These are phyloP conservation scores for Stratiolaelaps scimitus DNA, from an alignment of 1,140 invertebrate genomes.

Conservation along the genomic window DNA sequence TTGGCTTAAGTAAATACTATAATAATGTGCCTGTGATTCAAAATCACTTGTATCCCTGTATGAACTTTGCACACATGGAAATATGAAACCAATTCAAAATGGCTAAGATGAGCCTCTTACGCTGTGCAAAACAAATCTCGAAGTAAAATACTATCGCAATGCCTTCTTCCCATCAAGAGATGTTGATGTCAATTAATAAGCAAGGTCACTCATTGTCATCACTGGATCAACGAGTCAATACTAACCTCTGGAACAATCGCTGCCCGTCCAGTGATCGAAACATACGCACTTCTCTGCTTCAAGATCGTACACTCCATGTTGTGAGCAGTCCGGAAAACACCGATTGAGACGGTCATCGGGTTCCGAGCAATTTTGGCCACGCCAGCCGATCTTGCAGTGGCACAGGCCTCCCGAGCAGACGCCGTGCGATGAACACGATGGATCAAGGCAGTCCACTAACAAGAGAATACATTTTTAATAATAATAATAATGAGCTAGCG, in stretches of 20 bases:
- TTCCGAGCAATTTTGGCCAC: constrained; percentile 74
- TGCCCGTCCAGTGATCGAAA: constrained; percentile 78
- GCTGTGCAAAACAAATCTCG: too few relatives aligned
- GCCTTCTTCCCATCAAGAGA: too few relatives aligned
- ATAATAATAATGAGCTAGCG: constrained; percentile 36
- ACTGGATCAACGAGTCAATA: background rate
- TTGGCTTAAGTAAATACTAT: too few relatives aligned
- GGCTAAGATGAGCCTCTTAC: too few relatives aligned
- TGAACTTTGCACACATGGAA: too few relatives aligned
- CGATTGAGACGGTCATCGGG: constrained; percentile 83
- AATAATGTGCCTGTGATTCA: too few relatives aligned
- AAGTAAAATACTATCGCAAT: too few relatives aligned
- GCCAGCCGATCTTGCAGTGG: constrained; percentile 93
- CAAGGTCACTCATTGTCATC: too few relatives aligned
- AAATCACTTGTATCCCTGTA: too few relatives aligned
- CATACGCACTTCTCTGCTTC: constrained; percentile 81
- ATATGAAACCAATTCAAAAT: too few relatives aligned
- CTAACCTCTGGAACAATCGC: constrained; percentile 74
- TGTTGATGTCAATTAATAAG: too few relatives aligned
- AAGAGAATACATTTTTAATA: constrained; percentile 30
- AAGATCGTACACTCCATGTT: constrained; percentile 84
- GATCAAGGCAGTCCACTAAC: constrained; percentile 82
- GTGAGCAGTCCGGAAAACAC: constrained; percentile 83
- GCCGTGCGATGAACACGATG: constrained; percentile 85
- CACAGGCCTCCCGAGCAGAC: constrained; percentile 90